phyloP scores from a whole-genome alignment of 2,113 vertebrate genomes.

The Mustelus asterias region DNA sequence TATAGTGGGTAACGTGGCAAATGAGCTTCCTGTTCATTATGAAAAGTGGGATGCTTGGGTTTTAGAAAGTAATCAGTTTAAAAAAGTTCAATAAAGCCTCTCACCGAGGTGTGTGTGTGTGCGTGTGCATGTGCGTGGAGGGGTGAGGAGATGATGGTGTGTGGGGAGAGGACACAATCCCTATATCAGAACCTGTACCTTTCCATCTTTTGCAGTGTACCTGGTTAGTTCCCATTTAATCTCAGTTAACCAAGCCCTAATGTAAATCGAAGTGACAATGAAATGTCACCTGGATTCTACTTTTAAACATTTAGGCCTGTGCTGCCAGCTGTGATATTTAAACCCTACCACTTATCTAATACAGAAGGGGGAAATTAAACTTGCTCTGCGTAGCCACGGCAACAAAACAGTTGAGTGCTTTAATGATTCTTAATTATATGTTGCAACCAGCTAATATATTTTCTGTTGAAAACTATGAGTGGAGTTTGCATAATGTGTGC shows the following conservation, averaged over 20 bases:
- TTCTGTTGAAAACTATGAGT: background rate
- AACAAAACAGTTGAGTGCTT: background rate
- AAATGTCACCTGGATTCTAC: background rate
- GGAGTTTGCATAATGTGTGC: background rate
- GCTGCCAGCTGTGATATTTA: background rate
- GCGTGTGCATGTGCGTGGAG: background rate
- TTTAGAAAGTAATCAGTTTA: too few species aligned
- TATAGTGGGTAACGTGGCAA: too few species aligned
- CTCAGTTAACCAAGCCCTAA: background rate
- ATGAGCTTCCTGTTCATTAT: too few species aligned
- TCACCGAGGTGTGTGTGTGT: background rate
- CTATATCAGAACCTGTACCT: background rate
- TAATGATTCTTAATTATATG: conserved; percentile 14
- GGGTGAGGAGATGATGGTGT: background rate
- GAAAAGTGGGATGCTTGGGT: too few species aligned
- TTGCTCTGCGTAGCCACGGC: background rate
- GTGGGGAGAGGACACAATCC: background rate
- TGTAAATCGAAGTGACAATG: background rate
- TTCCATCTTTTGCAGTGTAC: background rate
- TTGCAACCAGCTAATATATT: background rate
- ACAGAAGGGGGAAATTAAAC: background rate
- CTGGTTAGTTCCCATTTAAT: background rate
- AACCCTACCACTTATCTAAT: background rate
- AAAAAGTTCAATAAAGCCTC: too few species aligned
- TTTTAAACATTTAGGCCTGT: background rate